A percentile compares a stretch with the other conserved stretches of the same genome.
These are phyloP conservation scores for Cheirogaleus medius DNA, from an alignment of 2,113 vertebrate genomes.

Conservation along the genomic window DNA sequence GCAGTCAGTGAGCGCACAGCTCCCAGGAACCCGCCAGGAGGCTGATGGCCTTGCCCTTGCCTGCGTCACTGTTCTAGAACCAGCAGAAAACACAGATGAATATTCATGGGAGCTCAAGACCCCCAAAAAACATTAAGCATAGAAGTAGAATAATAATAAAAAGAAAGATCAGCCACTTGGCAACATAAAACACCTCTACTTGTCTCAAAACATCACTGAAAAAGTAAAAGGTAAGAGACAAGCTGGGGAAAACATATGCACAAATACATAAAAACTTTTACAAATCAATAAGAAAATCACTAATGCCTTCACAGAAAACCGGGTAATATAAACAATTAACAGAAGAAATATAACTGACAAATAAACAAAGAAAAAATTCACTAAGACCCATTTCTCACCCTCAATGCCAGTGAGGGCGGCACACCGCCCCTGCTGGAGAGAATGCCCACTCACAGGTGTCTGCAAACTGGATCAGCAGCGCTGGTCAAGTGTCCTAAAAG, in stretches of 20 bases:
- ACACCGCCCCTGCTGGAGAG: not conserved
- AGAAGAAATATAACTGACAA: not conserved
- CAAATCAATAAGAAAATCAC: not conserved
- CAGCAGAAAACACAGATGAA: not conserved
- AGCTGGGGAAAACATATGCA: not conserved
- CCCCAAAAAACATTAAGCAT: not conserved
- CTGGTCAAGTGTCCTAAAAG: not conserved
- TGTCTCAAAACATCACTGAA: not conserved
- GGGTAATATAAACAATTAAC: not conserved
- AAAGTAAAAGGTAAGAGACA: not conserved
- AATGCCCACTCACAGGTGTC: rapidly evolving
- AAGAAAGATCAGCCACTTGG: not conserved
- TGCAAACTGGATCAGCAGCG: not conserved
- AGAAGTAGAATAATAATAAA: not conserved
- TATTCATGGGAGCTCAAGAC: not conserved
- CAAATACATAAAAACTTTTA: not conserved
- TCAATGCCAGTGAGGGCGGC: not conserved
- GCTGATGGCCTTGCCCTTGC: not conserved
- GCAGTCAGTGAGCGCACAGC: not conserved
- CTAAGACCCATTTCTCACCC: not conserved
- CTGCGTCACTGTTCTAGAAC: not conserved
- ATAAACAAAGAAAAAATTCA: not conserved
- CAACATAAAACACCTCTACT: not conserved
- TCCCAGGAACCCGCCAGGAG: not conserved
- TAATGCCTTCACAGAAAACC: not conserved